Evolutionary conservation across 2,113 vertebrate genomes (phyloP).

Genomic region (Dryoscopus gambensis): DNA sequence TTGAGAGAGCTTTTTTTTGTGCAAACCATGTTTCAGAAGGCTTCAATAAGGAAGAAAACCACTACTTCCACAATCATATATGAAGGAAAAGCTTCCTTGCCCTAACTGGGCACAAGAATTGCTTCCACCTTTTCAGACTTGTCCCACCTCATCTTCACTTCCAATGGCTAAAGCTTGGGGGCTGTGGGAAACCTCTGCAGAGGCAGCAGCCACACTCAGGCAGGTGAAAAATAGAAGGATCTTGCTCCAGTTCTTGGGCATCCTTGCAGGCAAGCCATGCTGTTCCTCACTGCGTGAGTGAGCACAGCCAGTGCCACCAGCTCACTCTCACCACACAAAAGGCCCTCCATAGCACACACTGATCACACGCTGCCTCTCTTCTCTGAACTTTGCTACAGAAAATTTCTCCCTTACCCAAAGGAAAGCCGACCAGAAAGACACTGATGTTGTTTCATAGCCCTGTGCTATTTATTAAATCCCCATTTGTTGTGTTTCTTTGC

Average conservation of each 20-base stretch:
- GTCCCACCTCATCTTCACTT: neutral
- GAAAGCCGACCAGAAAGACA: neutral
- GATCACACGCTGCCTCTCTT: neutral
- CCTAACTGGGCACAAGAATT: neutral
- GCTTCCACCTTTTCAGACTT: neutral
- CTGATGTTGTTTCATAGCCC: neutral
- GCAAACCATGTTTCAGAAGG: neutral
- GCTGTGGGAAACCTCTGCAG: neutral
- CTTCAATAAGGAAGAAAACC: neutral
- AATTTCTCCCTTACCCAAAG: neutral
- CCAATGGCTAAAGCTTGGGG: neutral
- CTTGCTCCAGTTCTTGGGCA: neutral
- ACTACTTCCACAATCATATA: neutral
- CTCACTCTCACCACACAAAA: neutral
- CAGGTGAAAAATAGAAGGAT: neutral
- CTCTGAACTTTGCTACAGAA: neutral
- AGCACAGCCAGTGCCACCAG: neutral
- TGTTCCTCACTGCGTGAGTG: neutral
- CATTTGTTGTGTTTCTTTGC: slow-evolving; percentile 13
- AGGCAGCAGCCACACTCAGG: neutral
- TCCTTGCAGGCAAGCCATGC: neutral
- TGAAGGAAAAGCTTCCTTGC: neutral
- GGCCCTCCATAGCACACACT: neutral
- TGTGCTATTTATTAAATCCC: slow-evolving; percentile 2
- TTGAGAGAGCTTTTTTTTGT: neutral